Evolutionary conservation across 2,888 invertebrate species (phyloP).

Genomic region (Metacarcinus magister): DNA sequence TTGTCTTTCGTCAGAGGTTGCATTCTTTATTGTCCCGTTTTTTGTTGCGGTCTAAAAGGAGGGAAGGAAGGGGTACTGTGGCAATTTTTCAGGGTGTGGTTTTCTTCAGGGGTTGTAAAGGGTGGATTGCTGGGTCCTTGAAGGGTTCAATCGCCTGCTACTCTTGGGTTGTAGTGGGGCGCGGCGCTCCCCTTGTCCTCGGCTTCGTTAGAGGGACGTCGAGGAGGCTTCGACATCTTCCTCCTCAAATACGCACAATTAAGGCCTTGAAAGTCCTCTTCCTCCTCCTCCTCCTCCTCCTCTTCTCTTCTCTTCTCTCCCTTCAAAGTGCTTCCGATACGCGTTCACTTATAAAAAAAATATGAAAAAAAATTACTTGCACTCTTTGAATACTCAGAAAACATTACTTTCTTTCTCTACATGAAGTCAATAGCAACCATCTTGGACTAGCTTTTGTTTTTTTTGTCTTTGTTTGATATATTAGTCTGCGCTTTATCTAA

Average conservation of each 20-base stretch:
- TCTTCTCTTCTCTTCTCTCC: not conserved
- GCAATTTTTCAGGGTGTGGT: not conserved
- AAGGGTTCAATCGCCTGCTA: not conserved
- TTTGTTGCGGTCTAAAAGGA: not conserved
- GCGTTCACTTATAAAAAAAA: not conserved
- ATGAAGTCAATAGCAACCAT: not conserved
- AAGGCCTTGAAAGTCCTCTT: constrained; percentile 63
- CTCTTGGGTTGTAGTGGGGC: not conserved
- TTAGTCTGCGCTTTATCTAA: not conserved
- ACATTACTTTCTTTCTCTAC: not conserved
- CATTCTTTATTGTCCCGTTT: not conserved
- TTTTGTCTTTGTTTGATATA: not conserved
- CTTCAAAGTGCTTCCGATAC: constrained; percentile 30
- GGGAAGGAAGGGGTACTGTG: not conserved
- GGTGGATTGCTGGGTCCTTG: not conserved
- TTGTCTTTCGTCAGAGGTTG: not conserved
- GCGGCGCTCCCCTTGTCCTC: not conserved
- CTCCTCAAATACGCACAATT: constrained; percentile 66
- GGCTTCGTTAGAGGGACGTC: constrained; percentile 58
- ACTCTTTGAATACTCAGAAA: not conserved
- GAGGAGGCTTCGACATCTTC: not conserved
- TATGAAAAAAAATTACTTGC: not conserved
- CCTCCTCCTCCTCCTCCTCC: constrained; percentile 1
- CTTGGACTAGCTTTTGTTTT: not conserved
- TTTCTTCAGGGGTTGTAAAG: not conserved